Evolutionary conservation across 1,140 invertebrate species (phyloP).

Genomic region (Radopholus similis): DNA sequence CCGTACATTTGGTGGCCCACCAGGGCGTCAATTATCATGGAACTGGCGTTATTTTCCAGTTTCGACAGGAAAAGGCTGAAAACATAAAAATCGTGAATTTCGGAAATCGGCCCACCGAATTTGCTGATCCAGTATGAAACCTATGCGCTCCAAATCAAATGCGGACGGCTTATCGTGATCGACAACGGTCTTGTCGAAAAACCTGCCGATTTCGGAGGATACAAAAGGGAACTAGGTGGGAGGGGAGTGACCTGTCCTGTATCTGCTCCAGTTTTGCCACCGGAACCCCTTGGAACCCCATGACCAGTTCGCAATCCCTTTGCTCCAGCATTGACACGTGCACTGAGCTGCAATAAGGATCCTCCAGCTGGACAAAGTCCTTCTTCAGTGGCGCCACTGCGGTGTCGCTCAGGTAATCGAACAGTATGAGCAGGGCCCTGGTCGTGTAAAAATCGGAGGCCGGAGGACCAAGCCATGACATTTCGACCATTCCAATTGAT

Average conservation of each 20-base stretch:
- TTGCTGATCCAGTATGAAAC: conserved; percentile 71
- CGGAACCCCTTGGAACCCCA: conserved; percentile 76
- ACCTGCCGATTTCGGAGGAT: conserved; percentile 5
- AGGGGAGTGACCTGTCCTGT: conserved; percentile 64
- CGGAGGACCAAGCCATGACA: conserved; percentile 78
- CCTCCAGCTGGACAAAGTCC: conserved; percentile 77
- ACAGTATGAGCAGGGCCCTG: conserved; percentile 21
- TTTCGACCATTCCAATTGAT: conserved; percentile 70
- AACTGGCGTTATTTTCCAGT: conserved; percentile 74
- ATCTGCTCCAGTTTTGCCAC: conserved; percentile 68
- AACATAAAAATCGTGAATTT: conserved; percentile 1
- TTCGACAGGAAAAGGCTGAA: conserved; percentile 32
- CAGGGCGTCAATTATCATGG: conserved; percentile 71
- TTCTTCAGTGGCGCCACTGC: conserved; percentile 77
- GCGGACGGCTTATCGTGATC: conserved; percentile 60
- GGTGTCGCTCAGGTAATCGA: conserved; percentile 72
- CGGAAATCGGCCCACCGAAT: conserved; percentile 66
- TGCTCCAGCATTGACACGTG: conserved; percentile 52
- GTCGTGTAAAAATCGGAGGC: conserved; percentile 49
- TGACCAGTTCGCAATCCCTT: conserved; percentile 65
- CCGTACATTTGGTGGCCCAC: conserved; percentile 80
- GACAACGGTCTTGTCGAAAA: conserved; percentile 40
- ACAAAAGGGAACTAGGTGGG: background rate
- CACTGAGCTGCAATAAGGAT: conserved; percentile 76
- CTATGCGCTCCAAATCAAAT: conserved; percentile 74